Evolutionary conservation across 2,888 invertebrate species (phyloP).

Genomic region (Drosophila parthenogenetica): DNA sequence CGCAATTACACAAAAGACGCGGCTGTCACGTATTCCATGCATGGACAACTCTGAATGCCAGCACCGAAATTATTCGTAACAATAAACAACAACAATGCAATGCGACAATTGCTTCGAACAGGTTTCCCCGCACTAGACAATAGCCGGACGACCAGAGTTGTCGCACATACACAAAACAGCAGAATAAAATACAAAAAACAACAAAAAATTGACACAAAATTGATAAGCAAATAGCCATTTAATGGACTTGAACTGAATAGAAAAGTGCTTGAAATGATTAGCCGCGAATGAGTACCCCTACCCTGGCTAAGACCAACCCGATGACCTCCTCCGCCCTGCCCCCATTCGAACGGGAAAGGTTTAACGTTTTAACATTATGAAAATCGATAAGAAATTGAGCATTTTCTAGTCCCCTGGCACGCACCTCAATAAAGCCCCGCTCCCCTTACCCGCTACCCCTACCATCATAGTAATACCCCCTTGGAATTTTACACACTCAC

Average conservation of each 20-base stretch:
- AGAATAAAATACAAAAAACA: neutral
- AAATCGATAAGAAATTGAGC: slow-evolving; percentile 61
- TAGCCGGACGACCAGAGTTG: neutral
- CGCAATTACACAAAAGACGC: slow-evolving; percentile 58
- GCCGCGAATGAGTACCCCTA: slow-evolving; percentile 50
- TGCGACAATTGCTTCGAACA: slow-evolving; percentile 52
- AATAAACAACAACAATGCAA: slow-evolving; percentile 57
- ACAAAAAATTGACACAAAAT: slow-evolving; percentile 52
- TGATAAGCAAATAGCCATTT: slow-evolving; percentile 76
- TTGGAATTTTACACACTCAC: neutral
- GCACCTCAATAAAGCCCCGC: slow-evolving; percentile 37
- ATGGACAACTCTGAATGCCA: slow-evolving; percentile 47
- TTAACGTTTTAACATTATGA: slow-evolving; percentile 39
- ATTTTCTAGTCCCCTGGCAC: slow-evolving; percentile 36
- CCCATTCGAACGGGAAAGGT: neutral
- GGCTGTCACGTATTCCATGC: slow-evolving; percentile 63
- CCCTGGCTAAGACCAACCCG: no score
- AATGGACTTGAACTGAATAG: slow-evolving; percentile 70
- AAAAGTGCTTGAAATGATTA: slow-evolving; percentile 66
- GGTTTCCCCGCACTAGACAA: neutral
- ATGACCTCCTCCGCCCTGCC: neutral
- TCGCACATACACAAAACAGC: neutral
- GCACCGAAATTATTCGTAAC: slow-evolving; percentile 48
- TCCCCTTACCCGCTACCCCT: neutral
- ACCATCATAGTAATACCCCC: neutral